A percentile compares a stretch with the other conserved stretches of the same genome.
phyloP scores from a whole-genome alignment of 1,140 invertebrate genomes.

The Pseudomyrmex pallidus region DNA sequence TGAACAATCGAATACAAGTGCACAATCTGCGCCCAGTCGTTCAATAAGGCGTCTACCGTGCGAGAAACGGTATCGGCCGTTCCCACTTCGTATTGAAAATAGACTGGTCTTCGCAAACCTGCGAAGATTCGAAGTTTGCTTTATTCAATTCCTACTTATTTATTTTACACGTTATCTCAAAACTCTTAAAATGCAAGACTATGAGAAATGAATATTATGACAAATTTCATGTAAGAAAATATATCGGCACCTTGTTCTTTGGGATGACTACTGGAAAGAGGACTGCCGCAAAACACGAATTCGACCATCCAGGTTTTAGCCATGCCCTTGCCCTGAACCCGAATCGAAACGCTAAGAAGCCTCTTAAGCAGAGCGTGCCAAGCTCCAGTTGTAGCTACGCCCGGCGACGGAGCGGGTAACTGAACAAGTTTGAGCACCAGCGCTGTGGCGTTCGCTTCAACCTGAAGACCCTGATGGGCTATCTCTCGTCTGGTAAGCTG shows the following conservation, averaged over 20 bases:
- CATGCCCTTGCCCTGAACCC: constrained; percentile 91
- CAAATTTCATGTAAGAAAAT: constrained; percentile 4
- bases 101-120: constrained; percentile 93
- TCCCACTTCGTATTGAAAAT: constrained; percentile 95
- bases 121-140: not conserved
- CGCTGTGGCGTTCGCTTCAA: constrained; percentile 95
- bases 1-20: constrained; percentile 94
- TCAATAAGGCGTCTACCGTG: constrained; percentile 93
- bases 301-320: constrained; percentile 94
- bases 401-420: constrained; percentile 88
- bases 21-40: constrained; percentile 96
- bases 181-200: constrained; percentile 33
- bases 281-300: constrained; percentile 95
- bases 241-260: constrained; percentile 91
- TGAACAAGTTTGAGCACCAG: constrained; percentile 93
- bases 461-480: constrained; percentile 95
- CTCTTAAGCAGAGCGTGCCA: constrained; percentile 90
- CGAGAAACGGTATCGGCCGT: constrained; percentile 89
- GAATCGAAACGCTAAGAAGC: constrained; percentile 93
- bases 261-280: constrained; percentile 91
- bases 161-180: constrained; percentile 13
- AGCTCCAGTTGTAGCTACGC: constrained; percentile 79
- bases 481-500: constrained; percentile 92
- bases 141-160: constrained; percentile 11
- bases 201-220: constrained; percentile 12